Conservation (phyloP, 1,140 invertebrate species). For the Brachystomella parvula region DNA sequence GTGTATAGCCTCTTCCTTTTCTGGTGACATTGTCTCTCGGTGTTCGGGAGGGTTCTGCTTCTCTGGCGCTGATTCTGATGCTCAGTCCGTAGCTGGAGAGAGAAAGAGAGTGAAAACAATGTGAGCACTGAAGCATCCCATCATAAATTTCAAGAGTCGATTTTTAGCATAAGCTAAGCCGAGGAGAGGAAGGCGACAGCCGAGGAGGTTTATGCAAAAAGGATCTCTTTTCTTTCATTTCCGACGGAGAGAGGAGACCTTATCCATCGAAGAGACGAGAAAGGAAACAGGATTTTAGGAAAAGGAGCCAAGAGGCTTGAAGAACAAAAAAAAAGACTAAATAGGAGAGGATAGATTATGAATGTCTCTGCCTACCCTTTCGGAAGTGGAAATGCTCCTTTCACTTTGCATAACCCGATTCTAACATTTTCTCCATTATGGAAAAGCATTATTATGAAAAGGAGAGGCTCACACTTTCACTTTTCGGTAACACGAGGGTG, state of each 20-base stretch:
- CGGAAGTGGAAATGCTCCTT: conserved; percentile 6
- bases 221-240: background rate
- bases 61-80: too few relatives aligned
- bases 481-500: background rate
- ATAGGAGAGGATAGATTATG: conserved; percentile 8
- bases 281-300: background rate
- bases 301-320: background rate
- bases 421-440: background rate
- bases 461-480: background rate
- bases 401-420: conserved; percentile 15
- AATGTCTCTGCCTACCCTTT: conserved; percentile 8
- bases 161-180: conserved; percentile 37
- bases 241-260: background rate
- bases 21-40: too few relatives aligned
- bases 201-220: conserved; percentile 8
- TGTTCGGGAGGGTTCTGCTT: too few relatives aligned
- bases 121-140: conserved; percentile 37
- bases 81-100: too few relatives aligned
- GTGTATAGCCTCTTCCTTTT: too few relatives aligned
- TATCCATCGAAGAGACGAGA: too few relatives aligned
- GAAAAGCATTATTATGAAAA: background rate
- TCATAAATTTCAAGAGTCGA: conserved; percentile 40
- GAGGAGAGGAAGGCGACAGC: too few relatives aligned
- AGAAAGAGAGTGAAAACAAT: conserved; percentile 33
- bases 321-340: conserved; percentile 10